Evolutionary conservation across 2,888 invertebrate genomes (phyloP).

Genomic region (Philhelius pedissequus): DNA sequence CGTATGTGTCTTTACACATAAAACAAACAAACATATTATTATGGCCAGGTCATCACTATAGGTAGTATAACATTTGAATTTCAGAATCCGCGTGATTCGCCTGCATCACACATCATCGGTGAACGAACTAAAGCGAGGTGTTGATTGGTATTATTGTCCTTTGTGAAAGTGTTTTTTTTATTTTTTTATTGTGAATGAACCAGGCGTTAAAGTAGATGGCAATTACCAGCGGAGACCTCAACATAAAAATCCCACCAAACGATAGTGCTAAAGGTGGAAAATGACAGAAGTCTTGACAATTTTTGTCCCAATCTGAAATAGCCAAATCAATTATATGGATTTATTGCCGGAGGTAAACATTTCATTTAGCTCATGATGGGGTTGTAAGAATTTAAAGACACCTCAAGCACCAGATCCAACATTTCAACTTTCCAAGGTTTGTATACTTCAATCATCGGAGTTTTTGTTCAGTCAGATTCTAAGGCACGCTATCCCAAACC

Average conservation of each 20-base stretch:
- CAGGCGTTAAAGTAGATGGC: background rate
- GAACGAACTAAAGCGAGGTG: constrained; percentile 62
- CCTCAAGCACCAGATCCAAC: background rate
- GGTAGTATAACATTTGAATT: background rate
- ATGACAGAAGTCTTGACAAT: background rate
- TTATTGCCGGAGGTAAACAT: background rate
- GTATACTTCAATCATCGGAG: background rate
- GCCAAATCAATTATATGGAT: background rate
- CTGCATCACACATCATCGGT: constrained; percentile 20
- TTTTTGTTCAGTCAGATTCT: background rate
- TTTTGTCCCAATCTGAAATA: background rate
- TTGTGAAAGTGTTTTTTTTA: background rate
- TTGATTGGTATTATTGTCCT: constrained; percentile 49
- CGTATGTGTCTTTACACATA: background rate
- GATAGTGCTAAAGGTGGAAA: no score
- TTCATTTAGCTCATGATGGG: background rate
- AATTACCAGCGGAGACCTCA: background rate
- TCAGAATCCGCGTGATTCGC: background rate
- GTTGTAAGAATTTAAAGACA: background rate
- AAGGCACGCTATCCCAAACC: constrained; percentile 22
- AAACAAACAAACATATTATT: background rate
- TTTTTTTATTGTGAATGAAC: background rate
- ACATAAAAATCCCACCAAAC: no score
- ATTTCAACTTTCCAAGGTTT: background rate
- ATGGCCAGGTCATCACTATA: background rate